Evolutionary conservation across 2,113 vertebrate genomes (phyloP).

Genomic region (Burhinus bistriatus): DNA sequence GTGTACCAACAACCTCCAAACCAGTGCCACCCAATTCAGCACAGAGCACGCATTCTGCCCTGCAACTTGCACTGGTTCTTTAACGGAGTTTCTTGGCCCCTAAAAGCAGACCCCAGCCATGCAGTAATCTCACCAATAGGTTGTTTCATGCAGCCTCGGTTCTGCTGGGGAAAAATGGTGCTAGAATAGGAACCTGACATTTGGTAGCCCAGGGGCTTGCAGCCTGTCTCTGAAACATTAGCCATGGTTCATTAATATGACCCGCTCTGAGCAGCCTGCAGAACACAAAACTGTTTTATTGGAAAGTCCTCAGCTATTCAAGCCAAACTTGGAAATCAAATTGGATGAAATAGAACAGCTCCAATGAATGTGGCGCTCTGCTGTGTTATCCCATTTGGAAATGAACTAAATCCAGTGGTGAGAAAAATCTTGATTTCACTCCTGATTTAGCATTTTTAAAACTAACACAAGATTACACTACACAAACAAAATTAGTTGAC

Average conservation of each 20-base stretch:
- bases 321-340: neutral
- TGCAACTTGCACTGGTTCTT: neutral
- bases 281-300: neutral
- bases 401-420: neutral
- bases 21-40: neutral
- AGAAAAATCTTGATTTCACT: conserved; percentile 37
- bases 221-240: neutral
- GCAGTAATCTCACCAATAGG: neutral
- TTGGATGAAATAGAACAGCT: neutral
- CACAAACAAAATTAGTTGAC: neutral
- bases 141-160: neutral
- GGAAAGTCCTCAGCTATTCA: neutral
- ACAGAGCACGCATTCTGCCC: neutral
- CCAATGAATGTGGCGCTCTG: neutral
- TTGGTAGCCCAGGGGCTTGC: neutral
- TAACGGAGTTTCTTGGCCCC: neutral
- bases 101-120: neutral
- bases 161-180: neutral
- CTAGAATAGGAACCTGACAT: neutral
- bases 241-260: neutral
- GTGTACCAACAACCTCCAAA: neutral
- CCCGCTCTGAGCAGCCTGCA: neutral
- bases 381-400: neutral
- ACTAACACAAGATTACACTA: neutral
- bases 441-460: neutral